Evolutionary conservation across 2,888 invertebrate genomes (phyloP), one percentile per base, ranked within the genome.

Genomic region (Scaeva pyrastri): DNA sequence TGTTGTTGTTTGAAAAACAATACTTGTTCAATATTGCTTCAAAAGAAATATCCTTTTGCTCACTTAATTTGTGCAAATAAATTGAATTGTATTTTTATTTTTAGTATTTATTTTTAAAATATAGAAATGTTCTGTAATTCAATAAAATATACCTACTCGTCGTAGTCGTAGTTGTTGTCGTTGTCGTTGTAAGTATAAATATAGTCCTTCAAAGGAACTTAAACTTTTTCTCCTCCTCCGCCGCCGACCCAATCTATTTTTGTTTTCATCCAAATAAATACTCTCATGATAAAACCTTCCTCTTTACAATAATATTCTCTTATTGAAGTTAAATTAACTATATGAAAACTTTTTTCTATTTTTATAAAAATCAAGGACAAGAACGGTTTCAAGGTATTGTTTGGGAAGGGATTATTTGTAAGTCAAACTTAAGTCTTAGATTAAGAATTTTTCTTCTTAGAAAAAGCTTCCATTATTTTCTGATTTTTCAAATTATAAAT

Each of bases 211-310:
- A 45, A 41, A 12, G n/a, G 14, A 60, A 62, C n/a, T 41, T 60
- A 1, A 60, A 62, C 26, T 60, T 23, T 62, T 62, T 1, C 12
- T 2, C 11, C 8, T 8, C 19, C 12, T 41, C n/a, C n/a, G n/a
- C n/a, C n/a, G n/a, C n/a, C n/a, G n/a, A n/a, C n/a, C n/a, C n/a
- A 21, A 19, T 62, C 21, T 62, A 43, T 26, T 62, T 62, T 62
- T n/a, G n/a, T 43, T n/a, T 45, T 62, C 43, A 43, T 16, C 23
- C 3, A 26, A 31, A 31, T 31, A 31, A 7, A 7, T 31, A 31
- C 8, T 7, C 31, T 31, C 31, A n/a, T 31, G 6, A 3, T 31
- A 31, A 31, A 8, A 31, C 31, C 31, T 31, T 31, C 31, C 5
- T 31, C 5, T 31, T 5, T 31, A 31, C 6, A 31, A 31, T 8